Evolutionary conservation across 2,797 vertebrate species (phyloP).

Genomic region (Anguilla obscura): DNA sequence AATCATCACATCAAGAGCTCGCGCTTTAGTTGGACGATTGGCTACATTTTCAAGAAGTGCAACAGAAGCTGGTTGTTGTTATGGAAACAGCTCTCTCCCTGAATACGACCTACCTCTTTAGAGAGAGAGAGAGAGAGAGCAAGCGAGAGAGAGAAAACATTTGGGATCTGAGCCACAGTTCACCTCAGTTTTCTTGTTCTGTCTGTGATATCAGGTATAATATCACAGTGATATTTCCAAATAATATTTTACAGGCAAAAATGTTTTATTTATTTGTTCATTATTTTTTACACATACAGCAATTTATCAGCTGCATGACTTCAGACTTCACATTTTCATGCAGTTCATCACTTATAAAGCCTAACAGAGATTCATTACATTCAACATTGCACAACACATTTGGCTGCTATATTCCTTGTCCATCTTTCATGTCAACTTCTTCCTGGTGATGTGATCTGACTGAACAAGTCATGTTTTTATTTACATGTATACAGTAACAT

Average conservation of each 20-base stretch:
- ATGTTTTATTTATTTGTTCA: not conserved
- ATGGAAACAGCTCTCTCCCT: slow-evolving; percentile 12
- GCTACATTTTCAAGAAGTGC: not conserved
- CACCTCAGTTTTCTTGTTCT: not conserved
- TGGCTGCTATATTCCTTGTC: not conserved
- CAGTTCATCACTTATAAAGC: not conserved
- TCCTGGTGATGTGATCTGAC: not conserved
- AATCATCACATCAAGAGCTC: not conserved
- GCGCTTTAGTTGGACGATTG: no score
- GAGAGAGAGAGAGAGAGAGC: no score
- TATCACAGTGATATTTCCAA: slow-evolving; percentile 2
- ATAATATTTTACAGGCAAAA: not conserved
- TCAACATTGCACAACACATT: not conserved
- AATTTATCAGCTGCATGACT: no score
- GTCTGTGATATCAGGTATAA: not conserved
- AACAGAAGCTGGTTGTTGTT: not conserved
- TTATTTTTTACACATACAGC: no score
- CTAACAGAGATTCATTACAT: not conserved
- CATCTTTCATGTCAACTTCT: not conserved
- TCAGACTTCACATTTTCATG: not conserved
- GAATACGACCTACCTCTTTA: not conserved
- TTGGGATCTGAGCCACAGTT: not conserved
- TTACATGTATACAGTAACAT: no score
- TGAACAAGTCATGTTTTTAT: not conserved
- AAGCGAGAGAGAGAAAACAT: not conserved